phyloP scores from a whole-genome alignment of 2,113 vertebrate species.

The Rhynchomys soricoides region DNA sequence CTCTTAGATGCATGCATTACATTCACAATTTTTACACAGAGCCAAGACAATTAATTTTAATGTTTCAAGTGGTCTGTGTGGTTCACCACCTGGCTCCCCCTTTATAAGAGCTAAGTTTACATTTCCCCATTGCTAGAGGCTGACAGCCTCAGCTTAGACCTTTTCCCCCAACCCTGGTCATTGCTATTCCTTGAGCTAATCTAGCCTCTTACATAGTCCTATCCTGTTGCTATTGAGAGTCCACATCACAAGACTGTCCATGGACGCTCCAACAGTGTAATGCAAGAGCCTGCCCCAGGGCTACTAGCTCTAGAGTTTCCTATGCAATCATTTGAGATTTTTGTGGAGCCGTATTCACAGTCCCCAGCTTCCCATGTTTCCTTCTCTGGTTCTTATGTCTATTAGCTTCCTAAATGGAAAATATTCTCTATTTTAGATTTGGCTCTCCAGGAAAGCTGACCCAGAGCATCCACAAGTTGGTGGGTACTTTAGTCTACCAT shows the following conservation, averaged over 20 bases:
- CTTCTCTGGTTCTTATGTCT: too few relatives aligned
- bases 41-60: neutral
- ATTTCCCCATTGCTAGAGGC: neutral
- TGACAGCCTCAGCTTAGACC: neutral
- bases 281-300: neutral
- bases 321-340: neutral
- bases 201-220: neutral
- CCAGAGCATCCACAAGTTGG: neutral
- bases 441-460: neutral
- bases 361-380: too few relatives aligned
- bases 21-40: neutral
- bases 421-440: neutral
- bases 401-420: neutral
- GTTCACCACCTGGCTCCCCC: neutral
- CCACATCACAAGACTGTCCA: neutral
- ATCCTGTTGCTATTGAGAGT: neutral
- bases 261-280: neutral
- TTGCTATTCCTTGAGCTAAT: neutral
- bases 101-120: neutral
- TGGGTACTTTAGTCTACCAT: neutral
- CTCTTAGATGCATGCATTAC: neutral
- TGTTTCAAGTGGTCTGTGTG: neutral
- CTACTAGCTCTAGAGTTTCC: neutral
- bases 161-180: neutral
- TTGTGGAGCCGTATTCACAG: neutral